These are phyloP conservation scores for Echinometra lucunter DNA, from an alignment of 53 echinoderm and acorn worm species.

Conservation along the genomic window DNA sequence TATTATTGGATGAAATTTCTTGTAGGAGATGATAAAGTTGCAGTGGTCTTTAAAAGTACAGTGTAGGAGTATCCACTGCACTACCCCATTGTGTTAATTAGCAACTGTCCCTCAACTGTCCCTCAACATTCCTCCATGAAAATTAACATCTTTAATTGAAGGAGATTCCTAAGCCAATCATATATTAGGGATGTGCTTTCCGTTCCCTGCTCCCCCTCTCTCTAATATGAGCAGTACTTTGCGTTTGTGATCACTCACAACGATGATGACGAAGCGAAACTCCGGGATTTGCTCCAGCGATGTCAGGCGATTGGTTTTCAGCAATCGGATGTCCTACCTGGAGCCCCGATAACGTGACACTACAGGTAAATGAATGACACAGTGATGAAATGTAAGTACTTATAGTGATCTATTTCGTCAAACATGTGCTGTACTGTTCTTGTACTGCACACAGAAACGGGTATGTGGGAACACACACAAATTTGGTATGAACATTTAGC, in stretches of 20 bases:
- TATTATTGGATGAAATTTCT: no score
- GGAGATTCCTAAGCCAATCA: not conserved
- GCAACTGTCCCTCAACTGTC: not conserved
- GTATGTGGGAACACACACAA: no score
- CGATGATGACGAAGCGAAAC: not conserved
- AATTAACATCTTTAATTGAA: not conserved
- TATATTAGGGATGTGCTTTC: slow-evolving; percentile 8
- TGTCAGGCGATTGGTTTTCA: slow-evolving; percentile 18
- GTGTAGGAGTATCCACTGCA: not conserved
- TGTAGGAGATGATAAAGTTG: no score
- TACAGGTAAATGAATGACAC: slow-evolving; percentile 25
- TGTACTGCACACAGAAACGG: no score
- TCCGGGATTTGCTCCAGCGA: not conserved
- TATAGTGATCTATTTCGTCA: no score
- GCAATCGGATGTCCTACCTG: slow-evolving; percentile 24
- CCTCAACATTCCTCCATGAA: not conserved
- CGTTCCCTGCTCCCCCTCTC: slow-evolving; percentile 17
- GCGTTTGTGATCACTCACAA: slow-evolving; percentile 49
- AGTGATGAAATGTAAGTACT: slow-evolving; percentile 12
- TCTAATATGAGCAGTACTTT: not conserved
- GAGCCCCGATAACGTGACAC: not conserved
- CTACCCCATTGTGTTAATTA: not conserved
- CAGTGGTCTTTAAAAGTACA: no score
- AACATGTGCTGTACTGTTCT: no score
- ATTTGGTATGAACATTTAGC: no score